Conservation (phyloP, 2,113 vertebrate species). For the Austrofundulus limnaeus region DNA sequence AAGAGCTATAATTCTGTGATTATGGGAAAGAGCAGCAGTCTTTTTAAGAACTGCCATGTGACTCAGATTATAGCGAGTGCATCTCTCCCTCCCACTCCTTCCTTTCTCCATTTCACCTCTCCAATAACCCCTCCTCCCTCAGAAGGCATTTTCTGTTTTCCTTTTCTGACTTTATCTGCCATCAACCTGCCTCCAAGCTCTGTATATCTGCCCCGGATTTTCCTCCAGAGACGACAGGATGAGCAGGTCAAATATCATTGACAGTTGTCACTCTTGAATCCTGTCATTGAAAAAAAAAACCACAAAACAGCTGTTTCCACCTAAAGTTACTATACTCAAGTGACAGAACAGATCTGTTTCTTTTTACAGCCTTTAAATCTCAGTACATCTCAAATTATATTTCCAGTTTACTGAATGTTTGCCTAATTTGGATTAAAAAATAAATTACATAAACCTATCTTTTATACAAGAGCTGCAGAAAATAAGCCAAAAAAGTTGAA, state of each 20-base stretch:
- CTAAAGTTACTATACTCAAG: conserved; percentile 13
- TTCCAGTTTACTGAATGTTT: neutral
- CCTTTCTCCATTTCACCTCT: conserved; percentile 47
- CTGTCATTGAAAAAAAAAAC: conserved; percentile 24
- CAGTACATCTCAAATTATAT: too few species aligned
- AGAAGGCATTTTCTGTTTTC: conserved; percentile 46
- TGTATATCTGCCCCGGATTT: conserved; percentile 52
- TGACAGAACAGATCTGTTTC: neutral
- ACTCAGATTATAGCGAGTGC: conserved; percentile 70
- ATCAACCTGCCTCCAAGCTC: conserved; percentile 54
- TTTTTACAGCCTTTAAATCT: too few species aligned
- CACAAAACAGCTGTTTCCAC: conserved; percentile 41
- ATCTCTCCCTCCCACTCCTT: conserved; percentile 50
- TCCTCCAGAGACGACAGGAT: conserved; percentile 56
- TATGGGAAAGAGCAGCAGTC: conserved; percentile 45
- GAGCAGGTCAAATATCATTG: conserved; percentile 62
- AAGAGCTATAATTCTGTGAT: conserved; percentile 42
- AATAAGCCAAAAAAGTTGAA: conserved; percentile 24
- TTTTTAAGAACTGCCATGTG: conserved; percentile 73
- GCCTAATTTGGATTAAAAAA: too few species aligned
- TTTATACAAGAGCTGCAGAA: neutral
- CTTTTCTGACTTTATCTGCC: conserved; percentile 33
- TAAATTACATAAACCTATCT: conserved; percentile 1
- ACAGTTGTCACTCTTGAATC: conserved; percentile 38
- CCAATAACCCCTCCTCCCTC: conserved; percentile 46